These are phyloP conservation scores for Rhinopomastus cyanomelas DNA, from an alignment of 2,113 vertebrate genomes.

Conservation along the genomic window DNA sequence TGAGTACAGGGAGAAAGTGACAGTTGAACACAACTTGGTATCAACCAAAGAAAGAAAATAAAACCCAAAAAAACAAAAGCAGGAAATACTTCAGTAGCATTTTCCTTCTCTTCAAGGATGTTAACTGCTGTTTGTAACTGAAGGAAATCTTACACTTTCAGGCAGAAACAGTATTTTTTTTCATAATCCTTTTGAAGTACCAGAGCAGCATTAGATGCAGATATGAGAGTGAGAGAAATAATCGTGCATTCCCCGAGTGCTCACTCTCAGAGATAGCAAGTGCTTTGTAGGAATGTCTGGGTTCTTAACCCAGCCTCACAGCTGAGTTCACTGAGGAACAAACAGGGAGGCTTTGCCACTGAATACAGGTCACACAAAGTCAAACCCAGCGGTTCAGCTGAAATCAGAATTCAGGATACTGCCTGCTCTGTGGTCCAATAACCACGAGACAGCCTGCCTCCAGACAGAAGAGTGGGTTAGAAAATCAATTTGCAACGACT, in stretches of 20 bases:
- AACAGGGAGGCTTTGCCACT: not conserved
- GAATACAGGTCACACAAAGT: conserved; percentile 38
- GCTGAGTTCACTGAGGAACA: not conserved
- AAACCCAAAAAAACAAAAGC: not conserved
- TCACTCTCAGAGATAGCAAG: not conserved
- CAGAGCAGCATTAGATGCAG: not conserved
- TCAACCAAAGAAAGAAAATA: not conserved
- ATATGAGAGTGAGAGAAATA: not conserved
- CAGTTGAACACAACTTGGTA: not conserved
- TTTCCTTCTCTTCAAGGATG: not conserved
- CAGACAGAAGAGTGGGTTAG: not conserved
- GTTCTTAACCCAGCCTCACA: not conserved
- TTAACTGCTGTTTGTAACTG: not conserved
- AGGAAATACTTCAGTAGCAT: not conserved
- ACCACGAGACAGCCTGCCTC: conserved; percentile 25
- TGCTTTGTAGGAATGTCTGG: not conserved
- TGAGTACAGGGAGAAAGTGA: not conserved
- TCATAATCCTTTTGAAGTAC: not conserved
- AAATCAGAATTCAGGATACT: not conserved
- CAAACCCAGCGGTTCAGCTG: conserved; percentile 12
- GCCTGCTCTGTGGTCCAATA: not conserved
- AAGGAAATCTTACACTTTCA: not conserved
- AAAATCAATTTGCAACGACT: conserved; percentile 39
- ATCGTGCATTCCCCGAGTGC: not conserved
- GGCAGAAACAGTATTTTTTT: not conserved